Evolutionary conservation across 1,140 invertebrate genomes (phyloP).

Genomic region (Metaphire vulgaris): DNA sequence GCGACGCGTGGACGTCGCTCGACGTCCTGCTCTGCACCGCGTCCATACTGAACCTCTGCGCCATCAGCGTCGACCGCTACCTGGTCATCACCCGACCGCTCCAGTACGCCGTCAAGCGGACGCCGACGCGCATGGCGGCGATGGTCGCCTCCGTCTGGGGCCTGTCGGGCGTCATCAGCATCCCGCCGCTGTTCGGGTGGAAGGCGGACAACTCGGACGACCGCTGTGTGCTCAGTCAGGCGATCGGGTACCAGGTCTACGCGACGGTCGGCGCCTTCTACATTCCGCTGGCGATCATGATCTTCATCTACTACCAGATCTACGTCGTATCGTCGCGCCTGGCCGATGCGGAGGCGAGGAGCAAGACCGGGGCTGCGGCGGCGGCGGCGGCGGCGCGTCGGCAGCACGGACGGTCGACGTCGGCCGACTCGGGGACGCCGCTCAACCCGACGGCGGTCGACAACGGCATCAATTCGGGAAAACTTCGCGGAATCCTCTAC

Average conservation of each 20-base stretch:
- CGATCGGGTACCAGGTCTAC: conserved; percentile 69
- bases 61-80: conserved; percentile 57
- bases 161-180: conserved; percentile 51
- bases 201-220: conserved; percentile 37
- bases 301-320: conserved; percentile 89
- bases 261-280: conserved; percentile 78
- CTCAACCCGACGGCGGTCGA: conserved; percentile 21
- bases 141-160: conserved; percentile 55
- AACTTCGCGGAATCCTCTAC: neutral
- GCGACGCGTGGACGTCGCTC: conserved; percentile 54
- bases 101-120: conserved; percentile 54
- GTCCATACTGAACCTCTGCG: conserved; percentile 56
- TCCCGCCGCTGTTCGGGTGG: conserved; percentile 53
- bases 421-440: neutral
- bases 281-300: conserved; percentile 81
- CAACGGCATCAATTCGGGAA: neutral
- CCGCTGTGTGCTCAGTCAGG: conserved; percentile 82
- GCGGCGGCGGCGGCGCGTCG: neutral
- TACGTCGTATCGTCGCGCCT: conserved; percentile 53
- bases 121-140: conserved; percentile 48
- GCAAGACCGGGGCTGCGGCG: conserved; percentile 30
- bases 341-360: conserved; percentile 46
- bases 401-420: neutral
- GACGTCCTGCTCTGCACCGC: conserved; percentile 57
- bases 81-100: conserved; percentile 57